These are phyloP conservation scores for Palaemon carinicauda DNA, from an alignment of 1,140 invertebrate species.

Conservation along the genomic window DNA sequence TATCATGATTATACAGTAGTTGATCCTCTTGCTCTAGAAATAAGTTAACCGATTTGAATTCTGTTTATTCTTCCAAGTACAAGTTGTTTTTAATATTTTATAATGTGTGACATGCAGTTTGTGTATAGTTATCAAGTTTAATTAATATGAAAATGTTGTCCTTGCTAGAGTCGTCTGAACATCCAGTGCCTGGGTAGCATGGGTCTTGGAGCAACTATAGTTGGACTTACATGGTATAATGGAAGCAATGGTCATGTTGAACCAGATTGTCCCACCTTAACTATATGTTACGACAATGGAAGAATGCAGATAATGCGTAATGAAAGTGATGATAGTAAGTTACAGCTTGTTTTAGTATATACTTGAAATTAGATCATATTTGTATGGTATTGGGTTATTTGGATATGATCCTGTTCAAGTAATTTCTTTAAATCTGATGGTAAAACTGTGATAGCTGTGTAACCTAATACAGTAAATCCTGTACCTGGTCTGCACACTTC, in stretches of 20 bases:
- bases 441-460: too few relatives aligned
- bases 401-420: too few relatives aligned
- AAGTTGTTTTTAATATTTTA: too few relatives aligned
- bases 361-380: background rate
- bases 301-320: conserved; percentile 86
- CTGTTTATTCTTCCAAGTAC: too few relatives aligned
- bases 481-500: too few relatives aligned
- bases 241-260: conserved; percentile 76
- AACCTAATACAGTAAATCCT: too few relatives aligned
- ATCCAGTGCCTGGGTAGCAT: conserved; percentile 72
- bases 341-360: background rate
- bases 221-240: conserved; percentile 87
- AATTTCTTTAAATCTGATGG: too few relatives aligned
- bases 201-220: conserved; percentile 68
- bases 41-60: too few relatives aligned
- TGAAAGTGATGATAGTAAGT: conserved; percentile 78
- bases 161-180: conserved; percentile 72
- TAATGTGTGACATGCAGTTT: background rate
- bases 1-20: too few relatives aligned
- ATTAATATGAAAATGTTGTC: background rate
- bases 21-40: too few relatives aligned
- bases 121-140: background rate
- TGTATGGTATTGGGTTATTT: too few relatives aligned
- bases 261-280: conserved; percentile 79
- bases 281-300: conserved; percentile 88